These are phyloP conservation scores for Bathynomus jamesi DNA, from an alignment of 1,140 invertebrate species.

Conservation along the genomic window DNA sequence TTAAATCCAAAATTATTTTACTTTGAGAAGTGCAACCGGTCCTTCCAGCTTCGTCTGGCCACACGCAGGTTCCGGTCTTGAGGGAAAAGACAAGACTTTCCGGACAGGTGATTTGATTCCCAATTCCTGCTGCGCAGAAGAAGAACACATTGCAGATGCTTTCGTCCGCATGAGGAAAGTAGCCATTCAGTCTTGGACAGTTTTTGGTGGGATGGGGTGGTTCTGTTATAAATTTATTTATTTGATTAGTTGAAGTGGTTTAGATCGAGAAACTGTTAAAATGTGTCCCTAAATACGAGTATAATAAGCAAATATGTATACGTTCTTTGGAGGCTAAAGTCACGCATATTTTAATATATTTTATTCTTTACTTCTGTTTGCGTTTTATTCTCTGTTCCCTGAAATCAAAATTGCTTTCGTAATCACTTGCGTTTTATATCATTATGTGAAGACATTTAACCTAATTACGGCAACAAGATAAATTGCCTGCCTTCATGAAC, in stretches of 20 bases:
- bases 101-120: conserved; percentile 70
- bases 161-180: conserved; percentile 76
- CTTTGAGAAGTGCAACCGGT: conserved; percentile 55
- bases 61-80: conserved; percentile 74
- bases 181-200: conserved; percentile 77
- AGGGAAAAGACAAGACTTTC: conserved; percentile 80
- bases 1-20: too few species aligned
- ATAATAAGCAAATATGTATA: not conserved
- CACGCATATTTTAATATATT: too few species aligned
- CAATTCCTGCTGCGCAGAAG: conserved; percentile 78
- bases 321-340: too few species aligned
- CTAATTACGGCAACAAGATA: too few species aligned
- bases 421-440: too few species aligned
- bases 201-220: conserved; percentile 13
- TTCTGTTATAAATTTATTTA: not conserved
- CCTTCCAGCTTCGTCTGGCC: conserved; percentile 70
- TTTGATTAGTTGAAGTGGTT: not conserved
- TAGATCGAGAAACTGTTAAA: not conserved
- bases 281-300: not conserved
- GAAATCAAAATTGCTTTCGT: too few species aligned
- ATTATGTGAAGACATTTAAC: too few species aligned
- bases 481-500: too few species aligned
- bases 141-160: conserved; percentile 74
- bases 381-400: too few species aligned
- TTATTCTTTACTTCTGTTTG: too few species aligned